Percentiles rank a stretch among this genome's conserved stretches.
Evolutionary conservation across 2,888 invertebrate genomes (phyloP).

Genomic region (Ecliptopera silaceata): DNA sequence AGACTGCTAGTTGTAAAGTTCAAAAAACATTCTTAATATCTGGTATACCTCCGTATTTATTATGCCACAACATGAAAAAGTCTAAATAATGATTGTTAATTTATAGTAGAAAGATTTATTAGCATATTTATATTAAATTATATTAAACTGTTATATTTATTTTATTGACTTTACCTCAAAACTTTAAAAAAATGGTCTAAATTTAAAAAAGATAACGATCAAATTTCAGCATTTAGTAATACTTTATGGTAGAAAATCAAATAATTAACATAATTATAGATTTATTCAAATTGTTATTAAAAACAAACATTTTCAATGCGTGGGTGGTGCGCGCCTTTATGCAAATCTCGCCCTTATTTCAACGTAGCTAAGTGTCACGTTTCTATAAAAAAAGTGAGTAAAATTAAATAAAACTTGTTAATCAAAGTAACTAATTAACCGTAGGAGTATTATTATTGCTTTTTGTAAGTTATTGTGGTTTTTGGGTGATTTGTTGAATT

Average conservation of each 20-base stretch:
- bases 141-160: not conserved
- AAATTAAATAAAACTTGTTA: constrained; percentile 27
- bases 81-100: too few species aligned
- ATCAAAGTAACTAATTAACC: constrained; percentile 34
- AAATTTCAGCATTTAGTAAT: constrained; percentile 32
- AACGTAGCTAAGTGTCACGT: constrained; percentile 45
- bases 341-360: constrained; percentile 49
- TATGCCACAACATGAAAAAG: too few species aligned
- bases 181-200: not conserved
- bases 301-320: constrained; percentile 50
- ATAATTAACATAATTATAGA: constrained; percentile 66
- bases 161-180: not conserved
- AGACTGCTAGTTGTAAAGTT: too few species aligned
- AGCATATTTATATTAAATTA: too few species aligned
- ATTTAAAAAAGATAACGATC: constrained; percentile 9
- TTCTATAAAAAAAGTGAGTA: constrained; percentile 36
- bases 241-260: constrained; percentile 34
- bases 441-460: constrained; percentile 33
- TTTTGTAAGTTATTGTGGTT: constrained; percentile 28
- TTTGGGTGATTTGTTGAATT: constrained; percentile 20
- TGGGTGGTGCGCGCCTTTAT: constrained; percentile 51
- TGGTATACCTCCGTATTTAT: too few species aligned
- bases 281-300: constrained; percentile 67
- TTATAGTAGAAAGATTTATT: too few species aligned
- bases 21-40: too few species aligned